A percentile compares a stretch with the other conserved stretches of the same genome.
Conservation (phyloP, 2,888 invertebrate genomes). For the Cryptus viduatorius region DNA sequence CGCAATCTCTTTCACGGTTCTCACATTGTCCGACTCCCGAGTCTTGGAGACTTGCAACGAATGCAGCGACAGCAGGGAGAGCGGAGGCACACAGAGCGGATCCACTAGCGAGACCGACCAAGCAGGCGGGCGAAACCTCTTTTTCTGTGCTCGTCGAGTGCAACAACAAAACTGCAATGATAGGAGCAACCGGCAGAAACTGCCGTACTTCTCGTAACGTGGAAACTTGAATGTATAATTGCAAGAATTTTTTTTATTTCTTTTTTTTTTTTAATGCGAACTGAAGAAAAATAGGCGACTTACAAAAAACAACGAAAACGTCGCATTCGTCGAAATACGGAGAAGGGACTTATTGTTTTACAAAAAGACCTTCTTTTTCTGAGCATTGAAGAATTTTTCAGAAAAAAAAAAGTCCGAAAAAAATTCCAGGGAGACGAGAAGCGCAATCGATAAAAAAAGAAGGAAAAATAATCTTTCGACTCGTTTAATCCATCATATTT, state of each 20-base stretch:
- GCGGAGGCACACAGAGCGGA: neutral
- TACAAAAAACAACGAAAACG: neutral
- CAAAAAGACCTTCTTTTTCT: too few species aligned
- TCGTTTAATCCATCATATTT: too few species aligned
- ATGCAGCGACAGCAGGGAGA: conserved; percentile 19
- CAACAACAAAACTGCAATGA: conserved; percentile 26
- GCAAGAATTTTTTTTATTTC: neutral
- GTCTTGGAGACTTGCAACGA: conserved; percentile 5
- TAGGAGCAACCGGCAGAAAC: conserved; percentile 8
- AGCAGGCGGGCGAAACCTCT: conserved; percentile 21
- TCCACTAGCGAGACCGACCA: conserved; percentile 28
- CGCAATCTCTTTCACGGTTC: conserved; percentile 50
- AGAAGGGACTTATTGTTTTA: too few species aligned
- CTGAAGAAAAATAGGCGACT: neutral
- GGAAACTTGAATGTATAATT: conserved; percentile 4
- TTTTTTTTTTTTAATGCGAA: neutral
- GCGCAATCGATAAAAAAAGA: too few species aligned
- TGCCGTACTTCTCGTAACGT: neutral
- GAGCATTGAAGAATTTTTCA: too few species aligned
- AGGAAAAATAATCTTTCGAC: too few species aligned
- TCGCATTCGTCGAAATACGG: too few species aligned
- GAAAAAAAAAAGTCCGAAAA: too few species aligned
- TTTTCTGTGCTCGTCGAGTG: conserved; percentile 3
- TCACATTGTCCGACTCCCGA: conserved; percentile 43
- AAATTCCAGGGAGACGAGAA: too few species aligned